Base-by-base conservation (phyloP, 37 sponge, comb jelly and placozoan species). In the Tethya wilhelma region DNA sequence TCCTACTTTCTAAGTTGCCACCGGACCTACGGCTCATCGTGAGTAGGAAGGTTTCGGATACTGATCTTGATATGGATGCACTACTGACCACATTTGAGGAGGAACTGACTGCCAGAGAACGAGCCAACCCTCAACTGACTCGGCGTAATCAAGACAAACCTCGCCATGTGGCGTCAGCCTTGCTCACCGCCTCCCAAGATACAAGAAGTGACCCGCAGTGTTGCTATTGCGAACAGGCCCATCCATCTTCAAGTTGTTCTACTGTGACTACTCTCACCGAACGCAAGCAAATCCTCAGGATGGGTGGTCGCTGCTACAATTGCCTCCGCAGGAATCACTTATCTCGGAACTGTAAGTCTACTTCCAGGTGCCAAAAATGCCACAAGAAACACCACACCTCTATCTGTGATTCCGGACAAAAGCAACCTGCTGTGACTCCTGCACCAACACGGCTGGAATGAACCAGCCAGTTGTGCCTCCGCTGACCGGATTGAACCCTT, bases 261-360 rank as follows among this genome's bases (percentile, higher is more conserved):
- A 22, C 62, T 2, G 83, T 81, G 23, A 66, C 59, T 32, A 42
- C 40, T 31, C n/a, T 57, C 20, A 20, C 58, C 4, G 77, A 42
- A 2, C 60, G 88, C 25, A 81, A 81, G 53, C 77, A 75, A 31
- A 57, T 69, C 11, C 77, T 87, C n/a, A 76, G 63, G 39, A 75
- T 4, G 9, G 43, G 38, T 31, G 88, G 88, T 6, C 70, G 77
- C n/a, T 82, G 74, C 39, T 82, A 53, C 74, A 37, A 56, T 9
- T 83, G 84, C 39, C 31, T 83, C 28, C 74, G 78, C 25, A 43
- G 26, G 23, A 33, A 44, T 45, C 77, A 75, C 45, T 29, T 82
- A 17, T 43, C 49, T 29, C 38, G 41, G 12, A 44, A 83, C 4
- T 83, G 74, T n/a, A 32, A 38, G 44, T 83, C 75, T 37, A 36